Evolutionary conservation across 2,888 invertebrate species (phyloP).

Genomic region (Oligia latruncula): DNA sequence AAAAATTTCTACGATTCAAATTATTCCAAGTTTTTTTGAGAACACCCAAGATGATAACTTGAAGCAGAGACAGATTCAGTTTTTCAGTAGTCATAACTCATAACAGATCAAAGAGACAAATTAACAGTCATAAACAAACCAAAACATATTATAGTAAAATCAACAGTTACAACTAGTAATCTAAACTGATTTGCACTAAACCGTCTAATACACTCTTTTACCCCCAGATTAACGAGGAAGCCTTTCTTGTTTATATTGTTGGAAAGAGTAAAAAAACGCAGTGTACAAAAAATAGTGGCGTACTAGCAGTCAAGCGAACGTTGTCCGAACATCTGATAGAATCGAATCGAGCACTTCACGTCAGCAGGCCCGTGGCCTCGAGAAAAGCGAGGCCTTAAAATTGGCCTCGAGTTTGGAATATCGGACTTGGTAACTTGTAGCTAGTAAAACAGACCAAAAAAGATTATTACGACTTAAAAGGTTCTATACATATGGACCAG

Average conservation of each 20-base stretch:
- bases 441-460: neutral
- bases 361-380: conserved; percentile 70
- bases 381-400: conserved; percentile 54
- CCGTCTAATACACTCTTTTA: conserved; percentile 21
- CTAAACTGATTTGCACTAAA: conserved; percentile 41
- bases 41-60: neutral
- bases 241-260: conserved; percentile 54
- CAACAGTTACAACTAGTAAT: conserved; percentile 26
- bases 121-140: neutral
- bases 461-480: neutral
- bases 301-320: conserved; percentile 59
- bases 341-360: conserved; percentile 78
- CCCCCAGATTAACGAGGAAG: conserved; percentile 40
- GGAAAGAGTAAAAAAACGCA: conserved; percentile 51
- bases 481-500: neutral
- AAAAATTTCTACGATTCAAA: neutral
- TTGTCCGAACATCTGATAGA: conserved; percentile 76
- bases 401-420: conserved; percentile 21
- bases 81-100: neutral
- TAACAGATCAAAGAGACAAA: neutral
- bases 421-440: neutral
- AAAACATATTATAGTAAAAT: neutral
- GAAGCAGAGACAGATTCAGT: too few species aligned
- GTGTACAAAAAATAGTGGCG: conserved; percentile 60
- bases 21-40: neutral